Conservation (phyloP, 2,113 vertebrate species). For the Nothocercus julius region DNA sequence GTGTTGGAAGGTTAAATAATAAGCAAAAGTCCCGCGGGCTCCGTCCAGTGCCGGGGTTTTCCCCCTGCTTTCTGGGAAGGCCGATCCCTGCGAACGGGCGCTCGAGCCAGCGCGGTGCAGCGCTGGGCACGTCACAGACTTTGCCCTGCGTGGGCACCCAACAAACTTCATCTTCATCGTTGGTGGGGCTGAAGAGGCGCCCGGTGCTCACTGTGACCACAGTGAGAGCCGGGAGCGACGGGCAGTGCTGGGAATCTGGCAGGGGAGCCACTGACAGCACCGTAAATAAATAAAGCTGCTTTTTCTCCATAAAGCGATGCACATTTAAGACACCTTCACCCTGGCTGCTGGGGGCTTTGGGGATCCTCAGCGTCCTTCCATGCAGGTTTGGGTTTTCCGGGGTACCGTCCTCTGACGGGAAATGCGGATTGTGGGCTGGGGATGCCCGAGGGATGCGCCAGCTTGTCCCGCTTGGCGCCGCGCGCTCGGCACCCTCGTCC, state of each 20-base stretch:
- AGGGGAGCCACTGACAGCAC: too few relatives aligned
- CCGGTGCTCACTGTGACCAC: too few relatives aligned
- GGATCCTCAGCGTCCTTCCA: neutral
- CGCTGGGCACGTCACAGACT: conserved; percentile 60
- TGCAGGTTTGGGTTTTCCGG: neutral
- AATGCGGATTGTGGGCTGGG: accelerated
- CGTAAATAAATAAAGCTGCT: too few relatives aligned
- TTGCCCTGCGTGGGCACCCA: conserved; percentile 22
- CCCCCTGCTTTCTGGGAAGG: neutral
- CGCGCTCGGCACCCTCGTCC: neutral
- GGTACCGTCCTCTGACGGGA: neutral
- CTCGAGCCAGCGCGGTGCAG: conserved; percentile 38
- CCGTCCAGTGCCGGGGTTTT: neutral
- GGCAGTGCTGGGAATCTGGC: too few relatives aligned
- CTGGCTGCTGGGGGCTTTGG: neutral
- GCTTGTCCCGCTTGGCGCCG: too few relatives aligned
- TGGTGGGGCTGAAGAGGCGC: too few relatives aligned
- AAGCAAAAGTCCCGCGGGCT: conserved; percentile 7
- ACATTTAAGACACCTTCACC: too few relatives aligned
- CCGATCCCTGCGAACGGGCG: neutral
- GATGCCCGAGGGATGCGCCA: neutral
- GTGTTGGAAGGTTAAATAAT: conserved; percentile 5
- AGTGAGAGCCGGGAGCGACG: too few relatives aligned
- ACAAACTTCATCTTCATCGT: too few relatives aligned
- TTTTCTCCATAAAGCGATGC: too few relatives aligned